These are phyloP conservation scores for Glaucidium brasilianum DNA, from an alignment of 2,113 vertebrate species.

Conservation along the genomic window DNA sequence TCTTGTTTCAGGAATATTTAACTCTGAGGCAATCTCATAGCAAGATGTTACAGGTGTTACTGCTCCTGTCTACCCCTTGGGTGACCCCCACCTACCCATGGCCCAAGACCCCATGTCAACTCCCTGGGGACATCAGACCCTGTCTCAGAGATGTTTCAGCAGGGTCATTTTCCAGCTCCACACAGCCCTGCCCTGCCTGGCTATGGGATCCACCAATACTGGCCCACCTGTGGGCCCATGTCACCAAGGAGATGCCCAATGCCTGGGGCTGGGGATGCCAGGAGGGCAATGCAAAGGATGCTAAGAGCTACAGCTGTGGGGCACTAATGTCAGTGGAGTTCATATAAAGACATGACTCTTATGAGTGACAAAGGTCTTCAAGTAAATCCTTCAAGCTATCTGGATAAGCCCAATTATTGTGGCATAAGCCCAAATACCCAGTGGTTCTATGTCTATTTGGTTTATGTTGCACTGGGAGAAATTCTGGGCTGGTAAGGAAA, in stretches of 20 bases:
- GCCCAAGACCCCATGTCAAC: neutral
- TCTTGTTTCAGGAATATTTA: neutral
- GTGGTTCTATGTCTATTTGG: neutral
- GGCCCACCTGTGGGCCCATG: rapidly evolving
- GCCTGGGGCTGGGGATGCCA: no score
- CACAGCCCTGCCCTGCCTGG: neutral
- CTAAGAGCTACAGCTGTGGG: neutral
- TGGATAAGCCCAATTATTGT: neutral
- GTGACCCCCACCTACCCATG: rapidly evolving
- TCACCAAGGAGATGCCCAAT: rapidly evolving
- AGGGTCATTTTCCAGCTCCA: neutral
- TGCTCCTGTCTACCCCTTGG: rapidly evolving
- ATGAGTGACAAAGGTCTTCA: neutral
- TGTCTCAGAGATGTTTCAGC: rapidly evolving
- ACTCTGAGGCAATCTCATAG: neutral
- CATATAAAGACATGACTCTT: neutral
- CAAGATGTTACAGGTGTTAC: neutral
- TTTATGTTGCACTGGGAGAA: neutral
- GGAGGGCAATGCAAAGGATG: rapidly evolving
- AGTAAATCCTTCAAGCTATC: neutral
- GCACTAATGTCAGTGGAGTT: neutral
- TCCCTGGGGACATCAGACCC: rapidly evolving
- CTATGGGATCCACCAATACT: rapidly evolving
- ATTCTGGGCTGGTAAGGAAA: neutral
- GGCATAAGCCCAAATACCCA: neutral